phyloP scores from a whole-genome alignment of 2,888 invertebrate genomes.

The Romanomermis culicivorax region DNA sequence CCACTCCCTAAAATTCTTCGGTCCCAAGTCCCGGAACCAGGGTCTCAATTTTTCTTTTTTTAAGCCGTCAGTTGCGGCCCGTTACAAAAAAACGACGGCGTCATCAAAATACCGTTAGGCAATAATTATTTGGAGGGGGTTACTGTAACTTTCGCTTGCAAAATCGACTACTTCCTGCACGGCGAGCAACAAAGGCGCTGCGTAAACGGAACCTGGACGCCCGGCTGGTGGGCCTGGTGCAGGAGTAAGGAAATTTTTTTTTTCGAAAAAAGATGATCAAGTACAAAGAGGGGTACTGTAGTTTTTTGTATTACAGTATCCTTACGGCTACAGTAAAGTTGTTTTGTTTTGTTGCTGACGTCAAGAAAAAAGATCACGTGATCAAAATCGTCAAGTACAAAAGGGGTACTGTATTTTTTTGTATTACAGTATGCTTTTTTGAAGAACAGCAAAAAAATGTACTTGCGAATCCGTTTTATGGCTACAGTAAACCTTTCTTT shows the following conservation, averaged over 20 bases:
- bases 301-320: neutral
- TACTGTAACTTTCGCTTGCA: slow-evolving; percentile 17
- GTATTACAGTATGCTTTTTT: no score
- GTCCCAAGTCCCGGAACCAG: no score
- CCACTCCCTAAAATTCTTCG: no score
- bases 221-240: slow-evolving; percentile 22
- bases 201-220: slow-evolving; percentile 19
- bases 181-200: slow-evolving; percentile 18
- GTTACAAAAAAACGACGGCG: slow-evolving; percentile 18
- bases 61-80: slow-evolving; percentile 20
- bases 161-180: slow-evolving; percentile 20
- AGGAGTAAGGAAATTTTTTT: slow-evolving; percentile 11
- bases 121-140: slow-evolving; percentile 20
- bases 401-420: no score
- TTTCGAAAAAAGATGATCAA: neutral
- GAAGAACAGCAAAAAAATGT: no score
- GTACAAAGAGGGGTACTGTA: neutral
- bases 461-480: no score
- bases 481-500: no score
- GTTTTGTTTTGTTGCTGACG: neutral
- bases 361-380: no score
- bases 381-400: no score
- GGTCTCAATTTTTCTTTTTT: slow-evolving; percentile 8
- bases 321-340: neutral
- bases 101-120: slow-evolving; percentile 18